These are phyloP conservation scores for Drosophila atripex DNA, from an alignment of 2,888 invertebrate genomes.

Conservation along the genomic window DNA sequence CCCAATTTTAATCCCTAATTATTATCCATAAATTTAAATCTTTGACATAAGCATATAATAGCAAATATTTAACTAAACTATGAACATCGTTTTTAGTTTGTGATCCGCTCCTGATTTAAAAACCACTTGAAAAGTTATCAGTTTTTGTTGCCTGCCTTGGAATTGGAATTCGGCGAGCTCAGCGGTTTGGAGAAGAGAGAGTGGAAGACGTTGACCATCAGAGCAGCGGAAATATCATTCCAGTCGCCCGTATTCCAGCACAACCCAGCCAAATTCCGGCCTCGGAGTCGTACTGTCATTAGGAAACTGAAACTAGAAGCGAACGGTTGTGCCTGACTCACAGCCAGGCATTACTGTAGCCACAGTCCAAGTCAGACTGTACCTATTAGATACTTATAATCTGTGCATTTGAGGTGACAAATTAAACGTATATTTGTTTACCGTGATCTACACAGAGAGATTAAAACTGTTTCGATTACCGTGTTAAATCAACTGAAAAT, in stretches of 20 bases:
- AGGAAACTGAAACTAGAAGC: constrained; percentile 43
- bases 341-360: constrained; percentile 2
- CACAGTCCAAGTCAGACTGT: constrained; percentile 47
- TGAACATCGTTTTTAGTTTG: neutral
- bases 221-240: constrained; percentile 18
- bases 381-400: constrained; percentile 60
- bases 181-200: constrained; percentile 25
- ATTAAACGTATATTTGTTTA: constrained; percentile 77
- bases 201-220: constrained; percentile 25
- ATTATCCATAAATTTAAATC: too few relatives aligned
- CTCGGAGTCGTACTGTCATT: constrained; percentile 58
- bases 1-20: neutral
- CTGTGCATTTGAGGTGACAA: constrained; percentile 84
- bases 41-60: too few relatives aligned
- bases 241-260: constrained; percentile 40
- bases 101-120: constrained; percentile 16
- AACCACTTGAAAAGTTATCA: constrained; percentile 35
- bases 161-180: constrained; percentile 25
- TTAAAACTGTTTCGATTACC: constrained; percentile 82
- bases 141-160: constrained; percentile 28
- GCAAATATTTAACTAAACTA: neutral
- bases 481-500: constrained; percentile 81
- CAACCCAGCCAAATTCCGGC: constrained; percentile 39
- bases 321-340: constrained; percentile 51
- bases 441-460: constrained; percentile 83